Conservation (phyloP, 2,888 invertebrate species). For the Brachypalpus laphriformis region DNA sequence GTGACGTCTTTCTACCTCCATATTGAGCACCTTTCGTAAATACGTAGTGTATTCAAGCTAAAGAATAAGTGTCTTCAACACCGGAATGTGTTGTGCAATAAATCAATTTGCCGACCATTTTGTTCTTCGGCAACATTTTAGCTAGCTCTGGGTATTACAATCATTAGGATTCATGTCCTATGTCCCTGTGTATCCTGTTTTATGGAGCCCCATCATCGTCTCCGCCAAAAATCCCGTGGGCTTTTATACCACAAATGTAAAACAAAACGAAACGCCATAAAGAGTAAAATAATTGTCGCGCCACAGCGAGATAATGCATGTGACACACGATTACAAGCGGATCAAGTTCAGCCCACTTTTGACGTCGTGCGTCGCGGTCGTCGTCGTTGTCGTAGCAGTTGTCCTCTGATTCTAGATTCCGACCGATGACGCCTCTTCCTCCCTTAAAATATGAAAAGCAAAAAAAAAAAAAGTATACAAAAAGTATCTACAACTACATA, state of each 20-base stretch:
- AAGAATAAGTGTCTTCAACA: conserved; percentile 9
- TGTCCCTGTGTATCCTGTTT: conserved; percentile 43
- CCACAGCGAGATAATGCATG: conserved; percentile 63
- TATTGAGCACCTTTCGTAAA: background rate
- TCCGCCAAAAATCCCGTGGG: conserved; percentile 28
- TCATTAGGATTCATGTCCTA: conserved; percentile 5
- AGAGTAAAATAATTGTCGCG: conserved; percentile 61
- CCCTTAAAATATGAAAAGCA: background rate
- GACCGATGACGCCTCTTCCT: conserved; percentile 28
- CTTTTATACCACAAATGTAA: conserved; percentile 24
- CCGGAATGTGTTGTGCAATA: conserved; percentile 18
- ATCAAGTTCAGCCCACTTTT: conserved; percentile 69
- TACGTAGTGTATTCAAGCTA: background rate
- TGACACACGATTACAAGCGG: conserved; percentile 62
- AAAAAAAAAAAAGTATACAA: background rate
- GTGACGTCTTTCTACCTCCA: background rate
- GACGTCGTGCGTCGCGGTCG: conserved; percentile 16
- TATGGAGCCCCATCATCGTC: background rate
- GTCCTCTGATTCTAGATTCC: conserved; percentile 17
- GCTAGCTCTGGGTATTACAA: background rate
- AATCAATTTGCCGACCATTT: conserved; percentile 60
- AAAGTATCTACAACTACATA: background rate
- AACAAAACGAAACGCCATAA: conserved; percentile 56
- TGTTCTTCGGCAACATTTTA: conserved; percentile 14
- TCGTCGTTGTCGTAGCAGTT: background rate